Conservation (phyloP, 1,140 invertebrate species). For the Aporrectodea caliginosa region DNA sequence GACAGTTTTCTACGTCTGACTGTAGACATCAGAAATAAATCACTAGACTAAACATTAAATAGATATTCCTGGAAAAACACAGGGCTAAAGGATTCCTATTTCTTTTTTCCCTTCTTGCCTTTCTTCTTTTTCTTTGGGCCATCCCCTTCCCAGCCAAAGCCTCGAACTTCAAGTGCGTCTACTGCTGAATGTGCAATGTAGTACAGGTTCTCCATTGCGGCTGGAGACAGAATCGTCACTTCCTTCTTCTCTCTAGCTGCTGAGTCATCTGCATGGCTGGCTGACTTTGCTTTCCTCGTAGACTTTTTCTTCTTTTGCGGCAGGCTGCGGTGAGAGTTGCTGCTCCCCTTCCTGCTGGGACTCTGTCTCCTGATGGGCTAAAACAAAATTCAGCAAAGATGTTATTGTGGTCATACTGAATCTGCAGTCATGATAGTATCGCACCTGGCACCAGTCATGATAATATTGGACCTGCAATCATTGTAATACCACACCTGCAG, state of each 20-base stretch:
- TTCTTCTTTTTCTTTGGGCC: not conserved
- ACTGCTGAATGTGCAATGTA: constrained; percentile 17
- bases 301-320: not conserved
- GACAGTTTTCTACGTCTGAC: not conserved
- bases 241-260: not conserved
- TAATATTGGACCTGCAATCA: too few species aligned
- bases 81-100: not conserved
- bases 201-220: constrained; percentile 18
- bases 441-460: too few species aligned
- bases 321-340: not conserved
- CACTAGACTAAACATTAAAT: too few species aligned
- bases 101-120: constrained; percentile 10
- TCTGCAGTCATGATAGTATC: too few species aligned
- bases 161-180: constrained; percentile 16
- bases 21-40: not conserved
- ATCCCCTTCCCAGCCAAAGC: constrained; percentile 6
- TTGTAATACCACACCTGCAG: too few species aligned
- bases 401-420: too few species aligned
- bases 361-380: not conserved
- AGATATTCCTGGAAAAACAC: too few species aligned
- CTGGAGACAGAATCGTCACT: not conserved
- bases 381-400: too few species aligned
- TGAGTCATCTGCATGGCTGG: not conserved
- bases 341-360: not conserved
- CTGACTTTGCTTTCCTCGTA: not conserved